Evolutionary conservation across 2,888 invertebrate species (phyloP), one percentile per base, ranked within the genome.

Genomic region (Campoplex nolae): DNA sequence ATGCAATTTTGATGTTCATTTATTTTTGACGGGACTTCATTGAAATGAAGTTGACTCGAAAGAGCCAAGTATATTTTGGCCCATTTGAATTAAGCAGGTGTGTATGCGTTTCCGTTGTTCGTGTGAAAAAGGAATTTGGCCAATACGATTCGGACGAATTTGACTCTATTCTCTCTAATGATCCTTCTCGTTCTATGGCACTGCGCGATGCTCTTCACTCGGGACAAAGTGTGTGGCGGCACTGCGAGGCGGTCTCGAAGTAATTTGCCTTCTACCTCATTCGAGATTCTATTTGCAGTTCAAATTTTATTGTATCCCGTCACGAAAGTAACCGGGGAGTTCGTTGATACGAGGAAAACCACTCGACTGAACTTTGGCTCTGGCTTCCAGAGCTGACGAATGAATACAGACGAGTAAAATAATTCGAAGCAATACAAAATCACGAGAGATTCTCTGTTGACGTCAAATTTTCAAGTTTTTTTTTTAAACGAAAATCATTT

Each of bases 261-360:
- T 56, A 83, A 86, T 86, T 84, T 81, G 73, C 80, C 71, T 76
- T 80, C 76, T 48, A 68, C 65, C 71, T 67, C 62, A 90, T 90
- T 89, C 88, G 84, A 88, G 88, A 91, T 90, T 91, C 92, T 92
- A 93, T 93, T 93, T 93, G 92, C 92, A 91, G 90, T 91, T 91
- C 77, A 88, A 86, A 90, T 92, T 93, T 94, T 92, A 94, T 91
- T 92, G 93, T 84, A 71, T 86, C 90, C 87, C 91, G 91, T 92
- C 94, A 93, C 93, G 93, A 92, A 86, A 88, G 90, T 86, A 85
- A 86, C 83, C 88, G 85, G 88, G 73, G 82, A 84, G 83, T 89
- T 89, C 81, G 83, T 74, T 85, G 82, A 78, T 83, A 78, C 67
- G 76, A 42, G 83, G 67, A 51, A 73, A 62, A 74, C 42, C 58